Base-by-base conservation (phyloP, 2,113 vertebrate species). In the Hippopotamus amphibius region DNA sequence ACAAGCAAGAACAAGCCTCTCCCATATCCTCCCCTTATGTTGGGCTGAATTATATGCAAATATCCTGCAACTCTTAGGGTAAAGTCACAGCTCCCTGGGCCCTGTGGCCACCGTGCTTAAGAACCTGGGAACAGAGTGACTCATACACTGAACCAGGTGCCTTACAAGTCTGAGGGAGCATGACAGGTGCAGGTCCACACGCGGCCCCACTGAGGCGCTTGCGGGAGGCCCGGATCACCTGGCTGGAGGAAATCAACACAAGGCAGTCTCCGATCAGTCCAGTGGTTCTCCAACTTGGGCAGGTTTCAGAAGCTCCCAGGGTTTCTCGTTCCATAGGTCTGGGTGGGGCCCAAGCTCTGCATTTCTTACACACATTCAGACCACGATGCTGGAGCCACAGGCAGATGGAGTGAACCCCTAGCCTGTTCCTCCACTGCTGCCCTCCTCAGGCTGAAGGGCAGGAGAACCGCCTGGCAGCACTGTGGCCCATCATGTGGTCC, bases 281-380 rank as follows among this genome's bases (percentile, higher is more conserved):
- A 7, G 37, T 14, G 19, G 57, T 55, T 90, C 83, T 95, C 5
- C 33, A 80, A 82, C 21, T 28, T 28, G 41, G 79, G 28, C 50
- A 37, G 22, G 81, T 77, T 95, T 72, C 26, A 57, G 76, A 91
- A 96, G 92, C 22, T 15, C 19, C 26, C 41, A 14, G 8, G 13
- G 69, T 37, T 83, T 72, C 33, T 88, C 50, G 89, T 41, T 65
- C n/a, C 37, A 28, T 65, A 88, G 48, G 43, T 82, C 86, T 61
- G 11, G 55, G 24, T 48, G 50, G 69, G 17, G 33, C 3, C n/a
- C 8, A 59, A 14, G 28, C 66, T 19, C 10, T 80, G 24, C 6
- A 50, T 88, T 83, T 84, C 26, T 82, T 92, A 76, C n/a, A 59
- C 12, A 46, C 30, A 92, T 96, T 43, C 30, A 53, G 57, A 59